These are phyloP conservation scores for Babyrousa celebensis DNA, from an alignment of 2,797 vertebrate species.

Conservation along the genomic window DNA sequence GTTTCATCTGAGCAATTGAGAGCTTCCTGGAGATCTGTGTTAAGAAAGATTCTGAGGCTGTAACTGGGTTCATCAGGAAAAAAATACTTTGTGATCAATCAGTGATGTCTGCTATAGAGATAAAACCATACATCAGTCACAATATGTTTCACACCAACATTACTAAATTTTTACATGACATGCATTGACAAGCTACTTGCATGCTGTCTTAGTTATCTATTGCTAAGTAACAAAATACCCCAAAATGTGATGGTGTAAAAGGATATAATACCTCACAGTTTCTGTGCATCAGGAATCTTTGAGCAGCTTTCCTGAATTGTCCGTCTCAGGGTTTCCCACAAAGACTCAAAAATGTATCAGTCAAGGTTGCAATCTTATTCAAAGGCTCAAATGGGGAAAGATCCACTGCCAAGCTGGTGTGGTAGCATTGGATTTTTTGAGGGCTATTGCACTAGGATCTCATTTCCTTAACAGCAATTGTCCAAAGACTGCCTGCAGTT, in stretches of 20 bases:
- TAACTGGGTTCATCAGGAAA: background rate
- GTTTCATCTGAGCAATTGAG: background rate
- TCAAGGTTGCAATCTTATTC: background rate
- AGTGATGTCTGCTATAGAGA: background rate
- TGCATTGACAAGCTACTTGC: background rate
- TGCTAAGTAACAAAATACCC: background rate
- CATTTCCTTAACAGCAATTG: background rate
- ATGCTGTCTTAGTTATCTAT: background rate
- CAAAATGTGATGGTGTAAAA: background rate
- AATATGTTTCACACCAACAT: background rate
- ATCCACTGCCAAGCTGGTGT: background rate
- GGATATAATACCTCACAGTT: background rate
- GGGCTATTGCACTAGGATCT: background rate
- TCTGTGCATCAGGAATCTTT: background rate
- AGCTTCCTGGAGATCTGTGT: slow-evolving; percentile 25
- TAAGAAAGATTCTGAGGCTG: background rate
- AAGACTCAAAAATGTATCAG: background rate
- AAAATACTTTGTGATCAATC: background rate
- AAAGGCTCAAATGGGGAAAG: background rate
- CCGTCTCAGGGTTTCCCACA: background rate
- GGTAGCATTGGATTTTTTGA: background rate
- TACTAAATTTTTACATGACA: background rate
- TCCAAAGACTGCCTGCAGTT: background rate
- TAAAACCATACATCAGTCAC: background rate
- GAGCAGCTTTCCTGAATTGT: background rate